A percentile compares a stretch with the other conserved stretches of the same genome.
Evolutionary conservation across 2,113 vertebrate species (phyloP).

Genomic region (Uria aalge): DNA sequence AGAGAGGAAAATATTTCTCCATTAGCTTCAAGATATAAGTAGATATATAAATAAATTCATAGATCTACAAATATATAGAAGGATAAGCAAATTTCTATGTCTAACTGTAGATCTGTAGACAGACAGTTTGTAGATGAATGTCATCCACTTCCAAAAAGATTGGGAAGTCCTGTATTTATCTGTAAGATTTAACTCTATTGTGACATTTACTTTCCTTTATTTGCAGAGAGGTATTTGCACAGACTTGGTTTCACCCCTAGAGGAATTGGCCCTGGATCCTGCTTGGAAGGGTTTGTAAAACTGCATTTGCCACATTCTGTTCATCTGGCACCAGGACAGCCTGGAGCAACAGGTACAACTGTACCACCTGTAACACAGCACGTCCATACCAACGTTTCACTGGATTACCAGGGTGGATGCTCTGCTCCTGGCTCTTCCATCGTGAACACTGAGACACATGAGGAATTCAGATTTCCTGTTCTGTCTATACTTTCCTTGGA

Average conservation of each 20-base stretch:
- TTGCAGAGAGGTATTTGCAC: neutral
- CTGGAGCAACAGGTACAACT: neutral
- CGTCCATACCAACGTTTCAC: accelerated
- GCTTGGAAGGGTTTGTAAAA: neutral
- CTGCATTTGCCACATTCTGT: neutral
- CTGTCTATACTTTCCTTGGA: neutral
- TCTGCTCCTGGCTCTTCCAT: neutral
- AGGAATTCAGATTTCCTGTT: neutral
- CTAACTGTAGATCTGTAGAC: neutral
- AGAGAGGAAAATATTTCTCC: neutral
- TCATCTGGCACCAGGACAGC: neutral
- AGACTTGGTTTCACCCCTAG: neutral
- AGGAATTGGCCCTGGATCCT: neutral
- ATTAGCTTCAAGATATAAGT: neutral
- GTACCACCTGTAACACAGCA: neutral
- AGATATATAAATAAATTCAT: neutral
- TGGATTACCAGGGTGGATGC: neutral
- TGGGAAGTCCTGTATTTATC: neutral
- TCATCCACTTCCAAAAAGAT: neutral
- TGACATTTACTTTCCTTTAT: neutral
- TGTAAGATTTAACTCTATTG: neutral
- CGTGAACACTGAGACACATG: accelerated
- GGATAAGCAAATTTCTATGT: neutral
- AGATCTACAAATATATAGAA: neutral
- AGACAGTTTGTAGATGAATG: neutral